A percentile compares a stretch with the other conserved stretches of the same genome.
Evolutionary conservation across 2,797 vertebrate genomes (phyloP).

Genomic region (Acropternis orthonyx): DNA sequence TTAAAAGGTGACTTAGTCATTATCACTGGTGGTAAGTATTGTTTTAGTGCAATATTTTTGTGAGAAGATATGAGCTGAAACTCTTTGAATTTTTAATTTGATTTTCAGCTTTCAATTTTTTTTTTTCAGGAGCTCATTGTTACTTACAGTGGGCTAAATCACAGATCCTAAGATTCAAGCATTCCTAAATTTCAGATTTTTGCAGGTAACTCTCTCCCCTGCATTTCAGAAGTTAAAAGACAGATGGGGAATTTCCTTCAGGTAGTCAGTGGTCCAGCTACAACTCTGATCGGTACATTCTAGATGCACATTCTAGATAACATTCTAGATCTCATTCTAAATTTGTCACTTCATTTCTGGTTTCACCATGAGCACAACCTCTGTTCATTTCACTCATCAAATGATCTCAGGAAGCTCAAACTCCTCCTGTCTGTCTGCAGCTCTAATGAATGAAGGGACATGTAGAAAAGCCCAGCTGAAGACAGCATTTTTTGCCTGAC

Average conservation of each 20-base stretch:
- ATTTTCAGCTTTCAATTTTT: not conserved
- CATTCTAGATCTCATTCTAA: not conserved
- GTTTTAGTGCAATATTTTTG: not conserved
- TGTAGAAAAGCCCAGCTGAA: not conserved
- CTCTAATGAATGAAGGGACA: not conserved
- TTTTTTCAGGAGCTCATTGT: not conserved
- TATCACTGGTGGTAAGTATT: not conserved
- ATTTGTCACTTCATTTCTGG: not conserved
- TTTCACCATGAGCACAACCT: not conserved
- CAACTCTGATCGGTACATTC: fast-evolving
- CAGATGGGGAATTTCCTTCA: not conserved
- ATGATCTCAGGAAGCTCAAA: not conserved
- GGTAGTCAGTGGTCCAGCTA: not conserved
- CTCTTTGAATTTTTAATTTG: not conserved
- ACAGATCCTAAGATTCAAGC: not conserved
- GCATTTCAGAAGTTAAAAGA: not conserved
- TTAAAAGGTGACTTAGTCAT: not conserved
- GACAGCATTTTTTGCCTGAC: not conserved
- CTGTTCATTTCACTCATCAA: not conserved
- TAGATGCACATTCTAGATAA: not conserved
- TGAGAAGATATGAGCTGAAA: not conserved
- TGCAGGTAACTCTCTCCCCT: not conserved
- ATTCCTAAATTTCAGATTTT: not conserved
- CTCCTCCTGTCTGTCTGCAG: not conserved
- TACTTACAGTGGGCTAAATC: not conserved